Conservation (phyloP, 2,888 invertebrate species). For the Drosophila prostipennis region DNA sequence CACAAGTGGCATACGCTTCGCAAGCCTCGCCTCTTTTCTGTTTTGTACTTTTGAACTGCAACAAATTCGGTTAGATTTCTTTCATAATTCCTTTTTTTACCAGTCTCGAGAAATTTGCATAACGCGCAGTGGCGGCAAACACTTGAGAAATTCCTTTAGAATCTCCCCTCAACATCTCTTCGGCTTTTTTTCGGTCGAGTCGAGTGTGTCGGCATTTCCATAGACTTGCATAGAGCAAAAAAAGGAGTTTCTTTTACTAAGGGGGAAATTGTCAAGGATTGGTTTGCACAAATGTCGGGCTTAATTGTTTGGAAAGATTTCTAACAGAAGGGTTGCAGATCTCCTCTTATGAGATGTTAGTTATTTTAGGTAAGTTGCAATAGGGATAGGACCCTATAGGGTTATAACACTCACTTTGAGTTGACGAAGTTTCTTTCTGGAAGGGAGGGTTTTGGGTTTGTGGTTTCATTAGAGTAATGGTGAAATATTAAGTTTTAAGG, state of each 20-base stretch:
- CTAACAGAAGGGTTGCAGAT: slow-evolving; percentile 28
- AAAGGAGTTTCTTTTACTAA: slow-evolving; percentile 40
- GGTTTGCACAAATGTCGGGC: slow-evolving; percentile 44
- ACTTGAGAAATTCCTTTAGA: slow-evolving; percentile 69
- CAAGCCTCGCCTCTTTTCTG: slow-evolving; percentile 38
- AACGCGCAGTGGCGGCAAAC: slow-evolving; percentile 59
- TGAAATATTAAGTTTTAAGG: not conserved
- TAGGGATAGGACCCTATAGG: slow-evolving; percentile 20
- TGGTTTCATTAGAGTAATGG: not conserved
- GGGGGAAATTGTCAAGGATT: slow-evolving; percentile 56
- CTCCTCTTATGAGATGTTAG: slow-evolving; percentile 29
- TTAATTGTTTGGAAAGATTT: slow-evolving; percentile 75
- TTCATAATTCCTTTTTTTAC: slow-evolving; percentile 35
- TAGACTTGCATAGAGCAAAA: slow-evolving; percentile 15
- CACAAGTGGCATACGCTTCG: slow-evolving; percentile 62
- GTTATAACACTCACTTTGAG: slow-evolving; percentile 9
- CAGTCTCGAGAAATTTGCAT: slow-evolving; percentile 64
- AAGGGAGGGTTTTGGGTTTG: not conserved
- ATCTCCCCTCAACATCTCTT: slow-evolving; percentile 49
- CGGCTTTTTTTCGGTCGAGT: slow-evolving; percentile 40
- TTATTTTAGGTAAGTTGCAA: slow-evolving; percentile 16
- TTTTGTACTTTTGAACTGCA: slow-evolving; percentile 45
- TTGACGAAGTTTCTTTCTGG: not conserved
- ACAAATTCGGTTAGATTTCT: slow-evolving; percentile 54
- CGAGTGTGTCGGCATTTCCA: slow-evolving; percentile 73